Evolutionary conservation across 2,888 invertebrate species (phyloP).

Genomic region (Melanotus villosus): DNA sequence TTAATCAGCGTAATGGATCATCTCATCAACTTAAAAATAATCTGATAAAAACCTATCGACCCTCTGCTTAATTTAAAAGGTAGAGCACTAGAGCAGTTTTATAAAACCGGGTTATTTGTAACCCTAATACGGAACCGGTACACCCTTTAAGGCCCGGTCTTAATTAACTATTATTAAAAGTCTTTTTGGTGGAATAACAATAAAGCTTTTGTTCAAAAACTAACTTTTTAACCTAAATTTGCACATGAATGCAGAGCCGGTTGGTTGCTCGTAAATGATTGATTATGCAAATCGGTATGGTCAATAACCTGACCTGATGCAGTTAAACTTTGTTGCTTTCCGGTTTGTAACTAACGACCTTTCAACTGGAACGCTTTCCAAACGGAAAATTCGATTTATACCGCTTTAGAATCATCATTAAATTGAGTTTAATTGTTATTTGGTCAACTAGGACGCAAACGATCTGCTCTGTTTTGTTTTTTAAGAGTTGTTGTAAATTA

Average conservation of each 20-base stretch:
- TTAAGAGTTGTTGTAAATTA: too few species aligned
- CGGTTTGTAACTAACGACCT: background rate
- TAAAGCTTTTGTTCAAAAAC: too few species aligned
- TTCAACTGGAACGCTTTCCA: background rate
- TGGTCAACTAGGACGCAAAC: too few species aligned
- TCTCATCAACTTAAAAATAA: conserved; percentile 3
- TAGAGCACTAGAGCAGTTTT: background rate
- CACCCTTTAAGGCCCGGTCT: background rate
- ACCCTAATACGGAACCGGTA: background rate
- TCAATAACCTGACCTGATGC: conserved; percentile 14
- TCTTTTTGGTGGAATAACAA: too few species aligned
- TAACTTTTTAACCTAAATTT: background rate
- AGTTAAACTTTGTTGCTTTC: background rate
- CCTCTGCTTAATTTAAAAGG: background rate
- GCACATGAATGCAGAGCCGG: background rate
- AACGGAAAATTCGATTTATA: background rate
- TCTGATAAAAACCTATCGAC: conserved; percentile 7
- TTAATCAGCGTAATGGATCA: conserved; percentile 6
- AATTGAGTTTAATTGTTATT: conserved; percentile 9
- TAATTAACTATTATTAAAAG: too few species aligned
- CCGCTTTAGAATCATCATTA: background rate
- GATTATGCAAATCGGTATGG: conserved; percentile 3
- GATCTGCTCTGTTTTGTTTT: too few species aligned
- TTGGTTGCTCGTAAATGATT: background rate
- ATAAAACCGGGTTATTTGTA: background rate